Conservation (phyloP, 2,113 vertebrate genomes). For the Cyanoderma ruficeps region DNA sequence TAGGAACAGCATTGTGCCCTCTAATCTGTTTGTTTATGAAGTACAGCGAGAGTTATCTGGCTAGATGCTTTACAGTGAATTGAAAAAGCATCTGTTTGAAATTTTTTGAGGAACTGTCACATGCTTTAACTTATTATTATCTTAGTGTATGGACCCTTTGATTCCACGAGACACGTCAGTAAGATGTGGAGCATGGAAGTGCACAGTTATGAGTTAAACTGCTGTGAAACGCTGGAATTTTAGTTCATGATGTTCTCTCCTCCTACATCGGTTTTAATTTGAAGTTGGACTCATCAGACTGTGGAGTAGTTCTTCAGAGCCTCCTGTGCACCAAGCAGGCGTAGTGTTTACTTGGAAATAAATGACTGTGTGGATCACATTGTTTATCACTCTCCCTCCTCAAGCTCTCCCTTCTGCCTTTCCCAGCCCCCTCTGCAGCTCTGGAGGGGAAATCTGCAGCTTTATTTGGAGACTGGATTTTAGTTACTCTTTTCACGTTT, state of each 20-base stretch:
- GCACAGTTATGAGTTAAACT: conserved; percentile 19
- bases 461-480: not conserved
- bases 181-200: not conserved
- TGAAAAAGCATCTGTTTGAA: conserved; percentile 58
- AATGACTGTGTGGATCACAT: not conserved
- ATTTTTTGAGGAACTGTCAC: conserved; percentile 21
- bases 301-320: conserved; percentile 58
- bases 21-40: conserved; percentile 70
- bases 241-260: conserved; percentile 11
- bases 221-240: not conserved
- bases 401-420: not conserved
- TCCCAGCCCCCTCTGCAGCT: not conserved
- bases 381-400: conserved; percentile 42
- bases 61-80: conserved; percentile 54
- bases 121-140: conserved; percentile 7
- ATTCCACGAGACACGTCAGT: not conserved
- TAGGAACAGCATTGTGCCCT: conserved; percentile 65
- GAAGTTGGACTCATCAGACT: conserved; percentile 36
- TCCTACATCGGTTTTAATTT: conserved; percentile 60
- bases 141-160: conserved; percentile 14
- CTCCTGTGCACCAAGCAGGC: conserved; percentile 27
- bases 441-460: not conserved
- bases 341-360: conserved; percentile 10
- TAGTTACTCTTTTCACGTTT: conserved; percentile 14
- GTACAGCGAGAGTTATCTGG: conserved; percentile 56